phyloP scores from a whole-genome alignment of 2,797 vertebrate genomes.

The Triplophysa yarkandensis region DNA sequence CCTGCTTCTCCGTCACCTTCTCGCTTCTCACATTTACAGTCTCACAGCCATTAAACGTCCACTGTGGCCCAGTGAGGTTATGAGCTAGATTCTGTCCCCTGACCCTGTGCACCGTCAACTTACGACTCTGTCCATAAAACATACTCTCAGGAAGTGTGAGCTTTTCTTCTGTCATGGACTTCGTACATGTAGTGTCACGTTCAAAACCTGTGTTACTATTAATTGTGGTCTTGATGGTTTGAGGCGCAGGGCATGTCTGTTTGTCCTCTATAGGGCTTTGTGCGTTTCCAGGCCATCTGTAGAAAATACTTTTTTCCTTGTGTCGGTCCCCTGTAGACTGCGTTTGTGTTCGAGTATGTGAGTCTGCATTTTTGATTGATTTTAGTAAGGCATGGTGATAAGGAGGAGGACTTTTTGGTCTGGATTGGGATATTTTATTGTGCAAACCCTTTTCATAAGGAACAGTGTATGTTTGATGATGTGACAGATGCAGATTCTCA shows the following conservation, averaged over 20 bases:
- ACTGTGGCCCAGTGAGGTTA: background rate
- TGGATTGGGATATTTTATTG: constrained; percentile 3
- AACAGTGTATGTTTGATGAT: constrained; percentile 55
- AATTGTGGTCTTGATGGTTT: background rate
- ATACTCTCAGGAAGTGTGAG: constrained; percentile 27
- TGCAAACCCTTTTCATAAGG: background rate
- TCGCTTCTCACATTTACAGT: background rate
- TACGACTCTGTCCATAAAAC: constrained; percentile 50
- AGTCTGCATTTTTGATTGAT: background rate
- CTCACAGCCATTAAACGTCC: constrained; percentile 4
- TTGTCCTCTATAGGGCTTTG: background rate
- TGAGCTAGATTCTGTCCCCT: background rate
- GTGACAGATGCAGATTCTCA: constrained; percentile 71
- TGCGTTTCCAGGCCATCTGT: background rate
- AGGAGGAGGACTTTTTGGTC: constrained; percentile 64
- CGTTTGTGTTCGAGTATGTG: background rate
- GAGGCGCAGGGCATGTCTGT: background rate
- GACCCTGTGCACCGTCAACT: constrained; percentile 7
- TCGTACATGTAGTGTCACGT: background rate
- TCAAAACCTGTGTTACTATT: background rate
- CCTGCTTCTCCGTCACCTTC: background rate
- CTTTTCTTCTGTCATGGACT: background rate
- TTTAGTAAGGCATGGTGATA: constrained; percentile 72
- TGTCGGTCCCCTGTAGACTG: background rate
- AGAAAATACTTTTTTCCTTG: constrained; percentile 32